A percentile compares a stretch with the other conserved stretches of the same genome.
phyloP scores from a whole-genome alignment of 2,888 invertebrate species.

The Pseudolycoriella hygida region DNA sequence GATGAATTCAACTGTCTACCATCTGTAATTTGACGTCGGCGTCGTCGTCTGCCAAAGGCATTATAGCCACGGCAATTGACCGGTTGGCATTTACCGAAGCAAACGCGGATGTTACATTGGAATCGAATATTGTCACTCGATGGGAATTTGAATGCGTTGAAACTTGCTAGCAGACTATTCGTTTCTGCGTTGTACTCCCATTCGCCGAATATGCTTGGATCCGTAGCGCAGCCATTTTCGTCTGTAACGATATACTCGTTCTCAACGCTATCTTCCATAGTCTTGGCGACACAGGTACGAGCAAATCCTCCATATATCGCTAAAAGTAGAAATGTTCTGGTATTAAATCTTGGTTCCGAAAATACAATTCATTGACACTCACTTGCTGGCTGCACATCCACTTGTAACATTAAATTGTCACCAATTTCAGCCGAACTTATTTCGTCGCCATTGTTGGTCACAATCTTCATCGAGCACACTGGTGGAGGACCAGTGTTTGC shows the following conservation, averaged over 20 bases:
- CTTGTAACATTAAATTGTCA: slow-evolving; percentile 70
- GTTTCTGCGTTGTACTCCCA: slow-evolving; percentile 81
- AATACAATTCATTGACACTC: slow-evolving; percentile 18
- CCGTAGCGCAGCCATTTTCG: slow-evolving; percentile 85
- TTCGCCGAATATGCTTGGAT: slow-evolving; percentile 81
- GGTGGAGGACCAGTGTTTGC: slow-evolving; percentile 91
- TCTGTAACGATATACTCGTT: slow-evolving; percentile 87
- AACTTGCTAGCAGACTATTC: slow-evolving; percentile 69
- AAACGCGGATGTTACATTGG: slow-evolving; percentile 89
- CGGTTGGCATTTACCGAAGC: slow-evolving; percentile 89
- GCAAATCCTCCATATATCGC: slow-evolving; percentile 90
- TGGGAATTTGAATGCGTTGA: slow-evolving; percentile 91
- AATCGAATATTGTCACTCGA: slow-evolving; percentile 85
- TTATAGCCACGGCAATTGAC: slow-evolving; percentile 85
- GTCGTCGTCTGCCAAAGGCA: slow-evolving; percentile 69
- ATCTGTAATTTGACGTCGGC: slow-evolving; percentile 37
- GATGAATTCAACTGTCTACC: slow-evolving; percentile 16
- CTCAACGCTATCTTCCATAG: slow-evolving; percentile 72
- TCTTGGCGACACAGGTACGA: slow-evolving; percentile 82
- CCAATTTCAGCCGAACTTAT: slow-evolving; percentile 86
- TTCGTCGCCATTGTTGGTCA: slow-evolving; percentile 69
- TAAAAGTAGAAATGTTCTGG: slow-evolving; percentile 18
- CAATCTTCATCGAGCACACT: slow-evolving; percentile 80
- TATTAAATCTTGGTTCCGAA: not conserved
- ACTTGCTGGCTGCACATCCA: slow-evolving; percentile 64